phyloP scores from a whole-genome alignment of 1,140 invertebrate genomes.

The Apis cerana region DNA sequence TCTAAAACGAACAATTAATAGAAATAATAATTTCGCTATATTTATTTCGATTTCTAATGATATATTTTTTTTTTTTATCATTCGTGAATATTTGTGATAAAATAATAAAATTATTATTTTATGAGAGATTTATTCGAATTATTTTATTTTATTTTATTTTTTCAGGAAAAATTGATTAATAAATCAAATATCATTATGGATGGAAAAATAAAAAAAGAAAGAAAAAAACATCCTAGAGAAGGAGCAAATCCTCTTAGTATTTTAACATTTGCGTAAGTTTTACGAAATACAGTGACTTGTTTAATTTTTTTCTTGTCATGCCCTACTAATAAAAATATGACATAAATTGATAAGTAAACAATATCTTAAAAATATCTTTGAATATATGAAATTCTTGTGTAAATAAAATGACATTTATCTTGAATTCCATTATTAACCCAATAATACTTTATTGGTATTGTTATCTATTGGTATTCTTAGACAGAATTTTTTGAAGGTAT shows the following conservation, averaged over 20 bases:
- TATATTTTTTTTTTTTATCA: not conserved
- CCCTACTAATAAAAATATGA: not conserved
- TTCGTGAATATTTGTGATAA: not conserved
- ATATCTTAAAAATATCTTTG: not conserved
- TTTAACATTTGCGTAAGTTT: constrained; percentile 82
- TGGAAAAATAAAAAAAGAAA: constrained; percentile 75
- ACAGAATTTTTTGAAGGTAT: not conserved
- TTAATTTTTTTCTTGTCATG: not conserved
- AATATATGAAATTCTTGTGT: not conserved
- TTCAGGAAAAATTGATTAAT: constrained; percentile 21
- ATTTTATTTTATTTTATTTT: not conserved
- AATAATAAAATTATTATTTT: not conserved
- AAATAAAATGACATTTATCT: constrained; percentile 17
- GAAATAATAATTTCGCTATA: not conserved
- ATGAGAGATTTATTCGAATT: no score
- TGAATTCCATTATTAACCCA: not conserved
- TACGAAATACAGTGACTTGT: not conserved
- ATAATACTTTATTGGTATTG: not conserved
- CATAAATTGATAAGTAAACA: constrained; percentile 11
- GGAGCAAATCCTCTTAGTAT: constrained; percentile 81
- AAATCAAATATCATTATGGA: constrained; percentile 75
- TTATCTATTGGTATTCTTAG: constrained; percentile 9
- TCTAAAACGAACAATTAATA: not conserved
- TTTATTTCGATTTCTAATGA: not conserved
- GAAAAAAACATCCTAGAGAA: constrained; percentile 81